Base-by-base conservation (phyloP, 2,888 invertebrate species). In the Oxystoma pomonae region DNA sequence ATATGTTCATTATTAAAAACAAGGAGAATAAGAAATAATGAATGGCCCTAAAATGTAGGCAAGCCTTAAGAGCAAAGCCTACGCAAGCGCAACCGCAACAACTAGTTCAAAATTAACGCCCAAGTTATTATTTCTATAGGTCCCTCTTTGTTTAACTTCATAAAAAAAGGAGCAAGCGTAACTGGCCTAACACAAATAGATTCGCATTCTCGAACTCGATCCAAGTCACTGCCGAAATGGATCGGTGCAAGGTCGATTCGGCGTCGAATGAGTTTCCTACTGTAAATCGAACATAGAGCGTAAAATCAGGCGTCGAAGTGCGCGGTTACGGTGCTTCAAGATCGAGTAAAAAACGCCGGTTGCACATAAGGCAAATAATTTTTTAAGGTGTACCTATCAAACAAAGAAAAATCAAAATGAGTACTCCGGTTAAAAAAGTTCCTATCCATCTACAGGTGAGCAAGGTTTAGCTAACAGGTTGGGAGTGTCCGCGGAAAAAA, bases 371-470 rank as follows among this genome's bases (percentile, higher is more conserved):
- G 35, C 53, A 53, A 53, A 53, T 53, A 19, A 5, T 16, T 16
- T 53, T 53, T n/a, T 53, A n/a, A 19, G 53, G 19, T 53, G 53
- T 53, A 9, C n/a, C 19, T 9, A 17, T 53, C 5, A 53, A 53
- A 9, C n/a, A 53, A 35, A 35, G 5, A 35, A 20, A 49, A 17
- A 18, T 17, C 19, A 68, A 63, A 56, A 90, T 89, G 89, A 84
- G 86, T 74, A 92, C 92, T 70, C 94, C 94, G 69, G 94, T 95
- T 71, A 96, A 96, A 82, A 96, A 96, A 83, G 94, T 96, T 66
- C 96, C 96, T 65, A 94, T 96, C 78, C 96, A 96, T 82, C 85
- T 94, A 77, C 93, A 94, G 89, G 91, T 96, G 82, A 87, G 83
- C 73, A 35, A 12, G 3, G 3, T 35, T 35, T 3, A 12, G 35